Base-by-base conservation (phyloP, 2,797 vertebrate genomes). In the Chrysolophus pictus region DNA sequence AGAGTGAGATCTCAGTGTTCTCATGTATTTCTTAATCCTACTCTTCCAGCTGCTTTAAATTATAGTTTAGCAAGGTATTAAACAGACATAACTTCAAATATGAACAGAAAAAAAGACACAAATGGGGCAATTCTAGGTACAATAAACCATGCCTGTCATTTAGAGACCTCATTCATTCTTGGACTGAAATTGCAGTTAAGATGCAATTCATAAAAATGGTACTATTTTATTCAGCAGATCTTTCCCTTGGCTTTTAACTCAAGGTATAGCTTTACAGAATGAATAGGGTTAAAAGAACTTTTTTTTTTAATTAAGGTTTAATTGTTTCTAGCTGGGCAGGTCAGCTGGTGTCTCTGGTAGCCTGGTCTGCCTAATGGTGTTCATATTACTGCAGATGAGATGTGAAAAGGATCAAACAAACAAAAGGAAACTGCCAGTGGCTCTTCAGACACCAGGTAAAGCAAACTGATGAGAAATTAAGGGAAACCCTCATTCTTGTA, bases 71-170 rank as follows among this genome's bases (percentile, higher is more conserved):
- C 49, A 87, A 93, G 62, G 74, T 93, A 92, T 96, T 96, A 95
- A 95, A 79, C 71, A 93, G 92, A 84, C 77, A 86, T 95, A 88
- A 92, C 92, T 94, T 95, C 68, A 71, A 93, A 86, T 58, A 92
- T 23, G 68, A 82, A 56, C 49, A 86, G 56, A 41, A 77, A 84
- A 80, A 95, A 70, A 55, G 82, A 91, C 83, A 73, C 64, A 91
- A 92, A 91, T 90, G 85, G 89, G 53, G 42, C 64, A 93, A 51
- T 93, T 91, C 56, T 84, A 86, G 70, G 60, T 92, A 62, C 71
- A 82, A 90, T 96, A 94, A 96, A 94, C 74, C 46, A 88, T 80
- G 42, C 21, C 68, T 94, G 77, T 95, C 88, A 71, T 90, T 88
- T 56, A 76, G 64, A 86, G 71, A 77, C 46, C 60, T 87, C 94